Evolutionary conservation across 2,113 vertebrate species (phyloP).

Genomic region (Talpa occidentalis): DNA sequence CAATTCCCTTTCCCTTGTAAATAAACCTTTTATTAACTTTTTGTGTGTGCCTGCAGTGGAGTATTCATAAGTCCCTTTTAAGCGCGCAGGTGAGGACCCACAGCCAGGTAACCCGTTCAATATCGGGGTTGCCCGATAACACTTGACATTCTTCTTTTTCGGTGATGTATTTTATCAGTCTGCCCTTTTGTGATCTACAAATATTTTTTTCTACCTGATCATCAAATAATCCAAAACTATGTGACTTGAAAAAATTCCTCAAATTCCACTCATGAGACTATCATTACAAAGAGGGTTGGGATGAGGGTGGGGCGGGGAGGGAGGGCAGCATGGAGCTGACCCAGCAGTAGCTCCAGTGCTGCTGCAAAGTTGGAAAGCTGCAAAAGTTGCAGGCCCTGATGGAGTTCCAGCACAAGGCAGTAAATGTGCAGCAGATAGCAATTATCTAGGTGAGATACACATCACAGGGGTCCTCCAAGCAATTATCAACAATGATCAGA

Average conservation of each 20-base stretch:
- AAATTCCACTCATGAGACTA: neutral
- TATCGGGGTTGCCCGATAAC: no score
- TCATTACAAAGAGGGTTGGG: neutral
- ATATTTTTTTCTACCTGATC: neutral
- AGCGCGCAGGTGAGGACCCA: no score
- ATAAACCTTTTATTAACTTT: no score
- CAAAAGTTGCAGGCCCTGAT: neutral
- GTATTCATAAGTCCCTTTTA: no score
- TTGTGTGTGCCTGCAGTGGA: no score
- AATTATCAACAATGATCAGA: neutral
- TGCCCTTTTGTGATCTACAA: neutral
- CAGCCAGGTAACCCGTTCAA: no score
- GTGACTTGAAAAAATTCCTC: neutral
- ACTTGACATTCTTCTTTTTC: neutral
- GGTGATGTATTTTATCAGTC: neutral
- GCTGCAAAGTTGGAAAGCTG: no score
- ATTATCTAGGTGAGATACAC: neutral
- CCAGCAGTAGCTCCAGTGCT: no score
- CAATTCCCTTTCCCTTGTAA: no score
- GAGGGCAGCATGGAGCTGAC: no score
- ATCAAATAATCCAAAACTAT: neutral
- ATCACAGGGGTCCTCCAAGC: no score
- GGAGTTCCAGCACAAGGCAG: neutral
- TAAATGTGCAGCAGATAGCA: rapidly evolving
- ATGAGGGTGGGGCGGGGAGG: no score